These are phyloP conservation scores for Frieseomelitta varia DNA, from an alignment of 1,140 invertebrate species.

Conservation along the genomic window DNA sequence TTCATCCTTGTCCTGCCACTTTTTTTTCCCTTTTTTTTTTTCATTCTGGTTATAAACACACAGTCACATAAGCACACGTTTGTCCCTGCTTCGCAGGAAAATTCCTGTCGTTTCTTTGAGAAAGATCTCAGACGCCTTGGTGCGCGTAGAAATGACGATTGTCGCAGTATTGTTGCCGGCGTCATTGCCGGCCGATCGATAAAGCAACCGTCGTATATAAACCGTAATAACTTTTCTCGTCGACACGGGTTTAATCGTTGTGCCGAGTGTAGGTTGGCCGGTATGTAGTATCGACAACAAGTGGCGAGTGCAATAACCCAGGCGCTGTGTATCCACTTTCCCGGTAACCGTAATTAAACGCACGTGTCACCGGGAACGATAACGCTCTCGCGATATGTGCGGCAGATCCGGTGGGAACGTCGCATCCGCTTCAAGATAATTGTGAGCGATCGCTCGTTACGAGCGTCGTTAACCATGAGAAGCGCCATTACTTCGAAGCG, in stretches of 20 bases:
- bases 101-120: too few species aligned
- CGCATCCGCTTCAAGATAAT: constrained; percentile 51
- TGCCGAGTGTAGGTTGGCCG: neutral
- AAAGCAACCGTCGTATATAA: neutral
- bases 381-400: constrained; percentile 51
- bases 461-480: constrained; percentile 52
- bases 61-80: too few species aligned
- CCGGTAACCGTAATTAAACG: constrained; percentile 56
- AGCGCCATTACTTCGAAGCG: constrained; percentile 29
- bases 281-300: constrained; percentile 24
- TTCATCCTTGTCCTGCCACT: too few species aligned
- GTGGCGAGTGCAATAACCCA: constrained; percentile 39
- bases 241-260: neutral
- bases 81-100: too few species aligned
- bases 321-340: constrained; percentile 30
- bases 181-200: neutral
- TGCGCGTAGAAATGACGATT: neutral
- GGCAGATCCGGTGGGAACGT: constrained; percentile 39
- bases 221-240: constrained; percentile 7
- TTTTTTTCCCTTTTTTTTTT: too few species aligned
- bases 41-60: too few species aligned
- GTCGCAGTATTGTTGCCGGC: neutral
- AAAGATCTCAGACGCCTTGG: neutral
- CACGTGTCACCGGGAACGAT: constrained; percentile 49
- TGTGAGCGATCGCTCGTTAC: constrained; percentile 56